Conservation (phyloP, 2,113 vertebrate species). For the Climacteris rufus region DNA sequence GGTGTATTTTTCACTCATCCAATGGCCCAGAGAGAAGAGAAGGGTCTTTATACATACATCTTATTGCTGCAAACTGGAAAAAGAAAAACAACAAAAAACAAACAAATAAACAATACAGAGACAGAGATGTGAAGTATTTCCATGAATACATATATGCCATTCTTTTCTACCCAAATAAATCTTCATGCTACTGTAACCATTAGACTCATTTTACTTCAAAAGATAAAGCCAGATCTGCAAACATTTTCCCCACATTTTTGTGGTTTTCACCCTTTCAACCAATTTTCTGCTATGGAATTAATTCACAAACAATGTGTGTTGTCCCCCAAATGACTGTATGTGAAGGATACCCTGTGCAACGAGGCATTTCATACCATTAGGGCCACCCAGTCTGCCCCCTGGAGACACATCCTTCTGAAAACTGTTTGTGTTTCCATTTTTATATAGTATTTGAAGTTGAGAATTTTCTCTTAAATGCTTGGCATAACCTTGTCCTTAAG, state of each 20-base stretch:
- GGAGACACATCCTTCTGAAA: constrained; percentile 16
- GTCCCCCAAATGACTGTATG: constrained; percentile 34
- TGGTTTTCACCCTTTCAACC: constrained; percentile 51
- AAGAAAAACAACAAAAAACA: not conserved
- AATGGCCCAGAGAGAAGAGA: not conserved
- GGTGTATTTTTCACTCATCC: not conserved
- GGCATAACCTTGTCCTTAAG: constrained; percentile 28
- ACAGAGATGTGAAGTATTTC: not conserved
- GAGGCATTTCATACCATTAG: not conserved
- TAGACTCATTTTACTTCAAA: constrained; percentile 50
- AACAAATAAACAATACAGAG: not conserved
- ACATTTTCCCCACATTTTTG: constrained; percentile 20
- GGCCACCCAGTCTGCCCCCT: constrained; percentile 31
- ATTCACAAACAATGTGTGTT: constrained; percentile 58
- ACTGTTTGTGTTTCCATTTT: constrained; percentile 30
- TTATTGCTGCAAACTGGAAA: not conserved
- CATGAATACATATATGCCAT: not conserved
- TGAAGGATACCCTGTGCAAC: constrained; percentile 38
- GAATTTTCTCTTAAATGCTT: constrained; percentile 35
- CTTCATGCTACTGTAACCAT: not conserved
- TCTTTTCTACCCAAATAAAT: constrained; percentile 4
- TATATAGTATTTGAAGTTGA: constrained; percentile 20
- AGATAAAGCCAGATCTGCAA: constrained; percentile 23
- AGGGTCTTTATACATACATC: not conserved
- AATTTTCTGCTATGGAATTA: constrained; percentile 42